Conservation (phyloP, 2,797 vertebrate genomes). For the Rallus crepitans region DNA sequence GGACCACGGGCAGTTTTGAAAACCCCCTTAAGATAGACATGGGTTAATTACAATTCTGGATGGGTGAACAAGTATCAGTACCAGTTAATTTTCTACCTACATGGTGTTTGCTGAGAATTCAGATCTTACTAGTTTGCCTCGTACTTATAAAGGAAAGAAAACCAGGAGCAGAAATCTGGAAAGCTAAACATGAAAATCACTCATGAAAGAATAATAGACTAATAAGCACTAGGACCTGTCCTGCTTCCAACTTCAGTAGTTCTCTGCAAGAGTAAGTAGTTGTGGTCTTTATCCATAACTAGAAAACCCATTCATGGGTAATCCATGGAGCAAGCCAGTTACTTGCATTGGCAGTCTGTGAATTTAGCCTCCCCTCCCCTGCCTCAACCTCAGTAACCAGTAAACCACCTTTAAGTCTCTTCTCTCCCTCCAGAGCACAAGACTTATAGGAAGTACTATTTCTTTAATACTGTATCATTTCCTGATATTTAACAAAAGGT, state of each 20-base stretch:
- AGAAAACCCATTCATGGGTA: not conserved
- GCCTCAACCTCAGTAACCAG: not conserved
- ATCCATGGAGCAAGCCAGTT: not conserved
- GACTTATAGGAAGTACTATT: not conserved
- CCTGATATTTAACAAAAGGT: not conserved
- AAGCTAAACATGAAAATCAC: not conserved
- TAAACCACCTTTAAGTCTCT: not conserved
- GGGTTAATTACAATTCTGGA: conserved; percentile 1
- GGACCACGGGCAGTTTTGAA: not conserved
- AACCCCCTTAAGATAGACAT: not conserved
- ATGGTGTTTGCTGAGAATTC: not conserved
- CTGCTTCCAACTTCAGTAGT: not conserved
- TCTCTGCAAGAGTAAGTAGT: not conserved
- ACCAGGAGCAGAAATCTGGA: not conserved
- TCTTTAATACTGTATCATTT: not conserved
- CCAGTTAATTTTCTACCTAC: not conserved
- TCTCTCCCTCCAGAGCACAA: not conserved
- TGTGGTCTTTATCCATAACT: not conserved
- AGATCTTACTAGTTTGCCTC: not conserved
- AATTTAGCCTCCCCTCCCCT: not conserved
- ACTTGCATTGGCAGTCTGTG: not conserved
- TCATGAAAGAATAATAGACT: not conserved
- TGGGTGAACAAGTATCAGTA: not conserved
- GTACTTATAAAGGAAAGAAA: not conserved
- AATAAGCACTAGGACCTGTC: not conserved